phyloP scores from a whole-genome alignment of 2,888 invertebrate genomes.

The Pristionchus mayeri region DNA sequence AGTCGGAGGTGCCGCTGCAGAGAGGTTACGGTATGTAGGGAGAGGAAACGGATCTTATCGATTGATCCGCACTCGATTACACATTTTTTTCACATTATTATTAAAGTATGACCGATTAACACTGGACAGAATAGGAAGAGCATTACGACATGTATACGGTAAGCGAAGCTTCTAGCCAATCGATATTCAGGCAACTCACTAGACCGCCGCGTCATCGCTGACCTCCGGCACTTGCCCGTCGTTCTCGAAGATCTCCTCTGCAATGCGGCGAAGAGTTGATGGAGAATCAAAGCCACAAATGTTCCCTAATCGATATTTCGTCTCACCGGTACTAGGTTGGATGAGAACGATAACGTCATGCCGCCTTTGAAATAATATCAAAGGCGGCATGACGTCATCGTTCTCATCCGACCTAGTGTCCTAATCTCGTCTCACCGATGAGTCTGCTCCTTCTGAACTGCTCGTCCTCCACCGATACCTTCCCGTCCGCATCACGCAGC shows the following conservation, averaged over 20 bases:
- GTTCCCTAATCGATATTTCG: too few relatives aligned
- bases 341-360: too few relatives aligned
- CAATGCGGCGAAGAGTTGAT: too few relatives aligned
- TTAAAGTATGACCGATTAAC: too few relatives aligned
- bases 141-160: not conserved
- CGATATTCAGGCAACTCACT: slow-evolving; percentile 20
- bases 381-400: too few relatives aligned
- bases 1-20: slow-evolving; percentile 68
- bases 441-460: slow-evolving; percentile 48
- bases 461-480: slow-evolving; percentile 54
- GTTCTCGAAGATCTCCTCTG: slow-evolving; percentile 49
- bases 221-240: slow-evolving; percentile 48
- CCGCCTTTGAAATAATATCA: too few relatives aligned
- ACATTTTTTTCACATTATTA: too few relatives aligned
- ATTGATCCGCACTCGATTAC: too few relatives aligned
- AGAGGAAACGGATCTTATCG: not conserved
- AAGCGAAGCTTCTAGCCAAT: not conserved
- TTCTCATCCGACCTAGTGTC: not conserved
- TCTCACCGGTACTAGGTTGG: too few relatives aligned
- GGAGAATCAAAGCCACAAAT: too few relatives aligned
- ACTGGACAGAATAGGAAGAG: too few relatives aligned
- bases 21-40: not conserved
- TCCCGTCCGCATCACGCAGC: slow-evolving; percentile 47
- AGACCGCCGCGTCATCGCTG: not conserved
- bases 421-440: slow-evolving; percentile 1